Percentiles rank a stretch among this genome's conserved stretches.
Conservation (phyloP, 1,140 invertebrate genomes). For the Drosophila bipectinata region DNA sequence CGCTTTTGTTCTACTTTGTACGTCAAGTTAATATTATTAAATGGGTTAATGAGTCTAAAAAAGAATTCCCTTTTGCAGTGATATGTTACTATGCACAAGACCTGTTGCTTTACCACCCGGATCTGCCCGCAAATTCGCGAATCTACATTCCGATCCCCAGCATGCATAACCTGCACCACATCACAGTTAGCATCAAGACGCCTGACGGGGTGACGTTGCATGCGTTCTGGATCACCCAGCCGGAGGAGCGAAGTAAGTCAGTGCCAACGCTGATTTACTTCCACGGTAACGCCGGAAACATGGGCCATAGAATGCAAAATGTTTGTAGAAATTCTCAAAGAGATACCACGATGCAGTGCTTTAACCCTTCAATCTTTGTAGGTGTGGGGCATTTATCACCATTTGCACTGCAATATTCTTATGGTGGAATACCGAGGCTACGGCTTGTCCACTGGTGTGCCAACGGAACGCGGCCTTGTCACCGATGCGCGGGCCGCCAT, state of each 20-base stretch:
- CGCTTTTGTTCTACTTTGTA: slow-evolving; percentile 88
- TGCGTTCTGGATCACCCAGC: slow-evolving; percentile 93
- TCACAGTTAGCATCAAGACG: slow-evolving; percentile 90
- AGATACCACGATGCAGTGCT: background rate
- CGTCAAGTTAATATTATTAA: slow-evolving; percentile 35
- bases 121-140: slow-evolving; percentile 93
- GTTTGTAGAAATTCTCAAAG: slow-evolving; percentile 53
- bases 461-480: slow-evolving; percentile 94
- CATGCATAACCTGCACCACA: slow-evolving; percentile 90
- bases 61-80: slow-evolving; percentile 84
- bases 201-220: slow-evolving; percentile 92
- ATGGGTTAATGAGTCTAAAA: background rate
- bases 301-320: slow-evolving; percentile 94
- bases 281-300: slow-evolving; percentile 98
- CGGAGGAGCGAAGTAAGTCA: slow-evolving; percentile 86
- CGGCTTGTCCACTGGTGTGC: slow-evolving; percentile 95
- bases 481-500: slow-evolving; percentile 94
- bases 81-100: slow-evolving; percentile 94
- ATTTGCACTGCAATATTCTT: slow-evolving; percentile 93
- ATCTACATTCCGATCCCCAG: slow-evolving; percentile 93
- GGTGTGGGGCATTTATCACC: slow-evolving; percentile 90
- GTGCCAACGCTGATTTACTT: slow-evolving; percentile 94
- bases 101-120: slow-evolving; percentile 93
- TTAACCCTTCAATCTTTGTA: background rate
- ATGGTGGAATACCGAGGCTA: slow-evolving; percentile 97